Conservation (phyloP, 2,797 vertebrate species). For the Darevskia nairensis region DNA sequence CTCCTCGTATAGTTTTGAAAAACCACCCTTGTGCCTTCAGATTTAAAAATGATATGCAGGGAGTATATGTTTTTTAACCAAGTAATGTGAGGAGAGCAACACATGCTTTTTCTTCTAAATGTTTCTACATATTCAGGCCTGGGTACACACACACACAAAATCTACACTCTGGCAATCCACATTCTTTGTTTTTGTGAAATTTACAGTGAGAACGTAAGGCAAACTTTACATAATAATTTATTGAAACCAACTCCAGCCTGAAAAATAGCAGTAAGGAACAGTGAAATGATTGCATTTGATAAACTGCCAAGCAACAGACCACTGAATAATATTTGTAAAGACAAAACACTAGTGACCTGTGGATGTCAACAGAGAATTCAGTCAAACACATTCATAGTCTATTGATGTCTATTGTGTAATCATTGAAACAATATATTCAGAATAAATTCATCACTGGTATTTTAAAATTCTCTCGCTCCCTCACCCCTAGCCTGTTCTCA, state of each 20-base stretch:
- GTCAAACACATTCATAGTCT: neutral
- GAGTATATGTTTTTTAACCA: too few species aligned
- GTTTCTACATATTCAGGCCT: neutral
- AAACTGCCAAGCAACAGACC: constrained; percentile 3
- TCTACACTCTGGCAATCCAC: too few species aligned
- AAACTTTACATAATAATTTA: constrained; percentile 9
- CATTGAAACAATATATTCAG: neutral
- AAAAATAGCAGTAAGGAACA: constrained; percentile 13
- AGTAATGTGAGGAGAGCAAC: neutral
- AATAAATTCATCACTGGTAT: neutral
- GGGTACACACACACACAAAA: neutral
- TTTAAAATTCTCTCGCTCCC: neutral
- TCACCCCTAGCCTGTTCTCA: neutral
- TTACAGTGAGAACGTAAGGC: neutral
- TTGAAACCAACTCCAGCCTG: constrained; percentile 17
- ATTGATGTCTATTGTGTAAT: neutral
- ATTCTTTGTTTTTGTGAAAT: constrained; percentile 18
- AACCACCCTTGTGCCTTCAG: neutral
- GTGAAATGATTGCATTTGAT: constrained; percentile 8
- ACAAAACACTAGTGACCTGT: neutral
- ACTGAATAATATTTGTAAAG: neutral
- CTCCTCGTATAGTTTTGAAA: neutral
- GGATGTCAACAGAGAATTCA: neutral
- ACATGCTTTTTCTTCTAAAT: neutral
- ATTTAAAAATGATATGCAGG: neutral